phyloP scores from a whole-genome alignment of 2,888 invertebrate species.

The Temnothorax unifasciatus region DNA sequence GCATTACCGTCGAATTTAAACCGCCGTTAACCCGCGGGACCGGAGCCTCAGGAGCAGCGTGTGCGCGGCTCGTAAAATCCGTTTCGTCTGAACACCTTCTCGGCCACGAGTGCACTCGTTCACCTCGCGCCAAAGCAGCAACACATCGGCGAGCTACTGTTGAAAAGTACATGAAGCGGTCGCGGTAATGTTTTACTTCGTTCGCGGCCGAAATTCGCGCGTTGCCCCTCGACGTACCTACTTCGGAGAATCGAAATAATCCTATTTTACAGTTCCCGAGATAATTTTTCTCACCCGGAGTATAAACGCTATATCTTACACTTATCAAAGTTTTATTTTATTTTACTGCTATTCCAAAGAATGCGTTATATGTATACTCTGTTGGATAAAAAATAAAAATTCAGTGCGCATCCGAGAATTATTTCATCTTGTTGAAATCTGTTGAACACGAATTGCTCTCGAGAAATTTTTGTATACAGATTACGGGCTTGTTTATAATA shows the following conservation, averaged over 20 bases:
- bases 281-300: background rate
- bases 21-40: constrained; percentile 69
- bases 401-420: background rate
- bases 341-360: background rate
- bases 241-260: constrained; percentile 12
- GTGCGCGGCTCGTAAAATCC: constrained; percentile 69
- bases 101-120: constrained; percentile 29
- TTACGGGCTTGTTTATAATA: background rate
- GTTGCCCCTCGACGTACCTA: background rate
- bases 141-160: constrained; percentile 29
- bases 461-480: background rate
- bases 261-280: background rate
- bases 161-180: constrained; percentile 47
- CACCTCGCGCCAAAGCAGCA: constrained; percentile 12
- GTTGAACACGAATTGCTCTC: background rate
- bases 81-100: constrained; percentile 67
- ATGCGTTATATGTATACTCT: background rate
- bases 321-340: constrained; percentile 3
- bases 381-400: background rate
- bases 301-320: background rate
- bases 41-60: constrained; percentile 56
- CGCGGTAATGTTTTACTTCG: constrained; percentile 14
- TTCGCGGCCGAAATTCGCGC: constrained; percentile 9
- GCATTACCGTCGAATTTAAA: constrained; percentile 72
- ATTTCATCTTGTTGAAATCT: background rate